Evolutionary conservation across 2,113 vertebrate genomes (phyloP).

Genomic region (Thymallus thymallus): DNA sequence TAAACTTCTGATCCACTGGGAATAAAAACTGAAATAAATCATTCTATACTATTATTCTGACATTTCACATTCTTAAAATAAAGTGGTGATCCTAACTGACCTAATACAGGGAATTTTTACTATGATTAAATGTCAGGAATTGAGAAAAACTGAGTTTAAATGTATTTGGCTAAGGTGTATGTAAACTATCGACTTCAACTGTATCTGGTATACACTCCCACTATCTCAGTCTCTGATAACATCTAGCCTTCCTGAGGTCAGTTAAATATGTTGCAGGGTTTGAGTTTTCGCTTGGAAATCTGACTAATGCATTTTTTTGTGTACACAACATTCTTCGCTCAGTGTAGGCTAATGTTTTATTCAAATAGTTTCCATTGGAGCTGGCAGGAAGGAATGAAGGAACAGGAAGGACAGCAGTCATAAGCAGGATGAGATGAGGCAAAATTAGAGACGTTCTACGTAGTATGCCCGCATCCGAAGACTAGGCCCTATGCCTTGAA

Average conservation of each 20-base stretch:
- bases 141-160: too few relatives aligned
- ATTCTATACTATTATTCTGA: too few relatives aligned
- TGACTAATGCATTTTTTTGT: constrained; percentile 13
- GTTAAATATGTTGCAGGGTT: neutral
- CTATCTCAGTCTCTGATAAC: too few relatives aligned
- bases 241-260: neutral
- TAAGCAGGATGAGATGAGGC: neutral
- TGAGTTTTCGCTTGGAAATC: constrained; percentile 4
- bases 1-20: too few relatives aligned
- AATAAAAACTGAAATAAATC: too few relatives aligned
- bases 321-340: constrained; percentile 27
- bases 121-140: too few relatives aligned
- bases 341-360: neutral
- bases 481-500: neutral
- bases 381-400: neutral
- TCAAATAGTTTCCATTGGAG: neutral
- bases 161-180: too few relatives aligned
- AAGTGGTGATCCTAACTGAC: too few relatives aligned
- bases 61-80: too few relatives aligned
- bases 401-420: neutral
- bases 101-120: too few relatives aligned
- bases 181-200: too few relatives aligned
- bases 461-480: neutral
- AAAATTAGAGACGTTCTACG: neutral
- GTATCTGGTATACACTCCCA: too few relatives aligned